These are phyloP conservation scores for Acanthosoma haemorrhoidale DNA, from an alignment of 2,888 invertebrate species.

Conservation along the genomic window DNA sequence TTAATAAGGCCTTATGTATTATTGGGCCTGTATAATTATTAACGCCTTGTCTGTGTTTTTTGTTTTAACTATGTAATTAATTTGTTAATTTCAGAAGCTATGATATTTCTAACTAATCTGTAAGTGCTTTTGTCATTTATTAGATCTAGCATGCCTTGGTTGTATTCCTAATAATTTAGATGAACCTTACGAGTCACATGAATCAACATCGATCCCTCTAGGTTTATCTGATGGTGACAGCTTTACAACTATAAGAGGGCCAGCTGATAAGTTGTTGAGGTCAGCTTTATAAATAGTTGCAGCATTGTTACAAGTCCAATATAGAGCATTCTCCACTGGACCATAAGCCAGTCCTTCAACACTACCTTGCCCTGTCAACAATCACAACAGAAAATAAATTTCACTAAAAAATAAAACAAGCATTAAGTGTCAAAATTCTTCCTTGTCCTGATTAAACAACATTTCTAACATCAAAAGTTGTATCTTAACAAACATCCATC, in stretches of 20 bases:
- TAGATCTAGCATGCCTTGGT: too few species aligned
- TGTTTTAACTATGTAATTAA: too few species aligned
- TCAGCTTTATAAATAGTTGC: conserved; percentile 62
- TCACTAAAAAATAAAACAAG: not conserved
- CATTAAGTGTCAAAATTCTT: not conserved
- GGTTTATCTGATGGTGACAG: conserved; percentile 69
- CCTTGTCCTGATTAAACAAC: too few species aligned
- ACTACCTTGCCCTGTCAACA: conserved; percentile 64
- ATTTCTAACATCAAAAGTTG: too few species aligned
- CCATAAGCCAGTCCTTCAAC: conserved; percentile 84
- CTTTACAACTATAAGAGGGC: conserved; percentile 56
- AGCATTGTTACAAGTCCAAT: conserved; percentile 81
- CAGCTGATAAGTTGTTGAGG: conserved; percentile 36
- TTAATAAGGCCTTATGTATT: too few species aligned
- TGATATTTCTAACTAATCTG: too few species aligned
- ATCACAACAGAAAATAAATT: not conserved
- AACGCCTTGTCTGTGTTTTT: too few species aligned
- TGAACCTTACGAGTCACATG: conserved; percentile 63
- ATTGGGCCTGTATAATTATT: too few species aligned
- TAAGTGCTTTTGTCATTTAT: too few species aligned
- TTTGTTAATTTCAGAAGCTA: too few species aligned
- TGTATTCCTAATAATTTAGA: too few species aligned
- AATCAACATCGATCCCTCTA: conserved; percentile 77
- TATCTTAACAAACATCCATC: too few species aligned
- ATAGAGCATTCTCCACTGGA: conserved; percentile 60